Percentiles rank a stretch among this genome's conserved stretches.
phyloP scores from a whole-genome alignment of 1,140 invertebrate species.

The Rhagoletis pomonella region DNA sequence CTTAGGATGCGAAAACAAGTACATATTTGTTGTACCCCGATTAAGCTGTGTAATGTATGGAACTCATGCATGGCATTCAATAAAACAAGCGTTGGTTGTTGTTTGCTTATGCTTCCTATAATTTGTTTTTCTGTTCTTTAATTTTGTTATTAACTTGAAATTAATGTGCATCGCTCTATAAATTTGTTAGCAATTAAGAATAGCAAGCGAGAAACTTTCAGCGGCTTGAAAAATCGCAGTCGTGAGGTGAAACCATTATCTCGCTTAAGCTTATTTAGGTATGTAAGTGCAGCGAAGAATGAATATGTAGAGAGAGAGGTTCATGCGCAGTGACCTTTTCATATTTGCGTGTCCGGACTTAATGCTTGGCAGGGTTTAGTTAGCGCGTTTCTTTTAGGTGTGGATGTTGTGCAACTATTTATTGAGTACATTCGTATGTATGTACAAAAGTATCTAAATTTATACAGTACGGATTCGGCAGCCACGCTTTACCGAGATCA shows the following conservation, averaged over 20 bases:
- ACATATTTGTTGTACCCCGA: too few species aligned
- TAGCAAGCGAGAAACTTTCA: background rate
- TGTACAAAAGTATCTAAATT: background rate
- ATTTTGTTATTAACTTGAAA: slow-evolving; percentile 50
- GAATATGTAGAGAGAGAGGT: background rate
- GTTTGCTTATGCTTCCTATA: too few species aligned
- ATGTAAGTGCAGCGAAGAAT: background rate
- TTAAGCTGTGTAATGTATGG: too few species aligned
- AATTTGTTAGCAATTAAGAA: slow-evolving; percentile 73
- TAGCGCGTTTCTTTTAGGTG: background rate
- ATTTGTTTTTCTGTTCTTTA: too few species aligned
- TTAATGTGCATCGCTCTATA: slow-evolving; percentile 72
- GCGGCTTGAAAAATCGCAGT: background rate
- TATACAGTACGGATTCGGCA: background rate
- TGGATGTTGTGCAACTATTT: background rate
- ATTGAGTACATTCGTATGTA: background rate
- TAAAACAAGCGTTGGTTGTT: too few species aligned
- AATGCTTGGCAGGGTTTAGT: slow-evolving; percentile 30
- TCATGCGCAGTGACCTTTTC: background rate
- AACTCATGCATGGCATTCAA: too few species aligned
- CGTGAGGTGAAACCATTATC: too few species aligned
- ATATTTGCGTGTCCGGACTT: slow-evolving; percentile 57
- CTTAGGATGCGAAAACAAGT: too few species aligned
- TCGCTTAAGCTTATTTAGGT: background rate
- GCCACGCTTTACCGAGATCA: background rate